Conservation (phyloP, 2,113 vertebrate genomes). For the Semnornis frantzii region DNA sequence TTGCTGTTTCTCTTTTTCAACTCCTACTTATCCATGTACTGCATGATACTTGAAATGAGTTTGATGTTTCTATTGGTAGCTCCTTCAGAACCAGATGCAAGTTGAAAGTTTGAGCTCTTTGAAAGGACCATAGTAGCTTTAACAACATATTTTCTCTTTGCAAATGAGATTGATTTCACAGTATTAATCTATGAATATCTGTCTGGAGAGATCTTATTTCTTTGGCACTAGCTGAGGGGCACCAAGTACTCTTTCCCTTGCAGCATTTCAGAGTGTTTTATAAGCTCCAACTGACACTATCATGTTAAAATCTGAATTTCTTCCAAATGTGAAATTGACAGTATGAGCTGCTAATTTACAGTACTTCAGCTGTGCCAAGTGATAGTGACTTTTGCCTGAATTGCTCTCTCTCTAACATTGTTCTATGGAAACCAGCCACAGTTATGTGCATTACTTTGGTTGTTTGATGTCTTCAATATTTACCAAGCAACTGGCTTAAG, state of each 20-base stretch:
- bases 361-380: neutral
- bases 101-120: neutral
- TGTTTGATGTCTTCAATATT: neutral
- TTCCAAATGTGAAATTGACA: neutral
- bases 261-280: neutral
- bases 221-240: neutral
- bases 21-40: neutral
- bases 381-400: neutral
- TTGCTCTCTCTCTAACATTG: neutral
- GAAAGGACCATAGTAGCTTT: neutral
- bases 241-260: neutral
- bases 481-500: neutral
- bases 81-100: neutral
- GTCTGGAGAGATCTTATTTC: neutral
- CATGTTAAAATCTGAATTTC: neutral
- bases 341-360: neutral
- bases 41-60: neutral
- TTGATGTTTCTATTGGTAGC: neutral
- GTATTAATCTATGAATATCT: neutral
- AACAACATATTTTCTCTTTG: neutral
- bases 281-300: neutral
- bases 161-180: neutral
- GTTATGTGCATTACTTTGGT: neutral
- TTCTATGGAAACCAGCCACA: neutral
- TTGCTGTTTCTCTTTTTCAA: fast-evolving